Percentiles rank a stretch among this genome's conserved stretches.
phyloP scores from a whole-genome alignment of 1,140 invertebrate species.

The Conus ventricosus region DNA sequence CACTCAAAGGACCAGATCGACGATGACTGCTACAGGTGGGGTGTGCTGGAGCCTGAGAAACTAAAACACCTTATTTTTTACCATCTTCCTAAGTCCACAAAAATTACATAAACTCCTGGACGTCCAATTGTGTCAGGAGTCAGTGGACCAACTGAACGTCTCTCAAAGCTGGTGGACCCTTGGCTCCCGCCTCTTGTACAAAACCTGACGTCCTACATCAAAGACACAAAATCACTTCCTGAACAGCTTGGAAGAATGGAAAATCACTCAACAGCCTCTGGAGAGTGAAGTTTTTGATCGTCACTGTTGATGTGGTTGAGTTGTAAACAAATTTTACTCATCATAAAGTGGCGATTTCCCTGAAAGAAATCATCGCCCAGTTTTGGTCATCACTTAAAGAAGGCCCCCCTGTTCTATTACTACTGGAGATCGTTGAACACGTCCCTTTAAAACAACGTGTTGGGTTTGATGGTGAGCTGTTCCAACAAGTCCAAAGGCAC shows the following conservation, averaged over 20 bases:
- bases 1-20: background rate
- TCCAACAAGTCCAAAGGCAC: background rate
- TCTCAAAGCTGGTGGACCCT: background rate
- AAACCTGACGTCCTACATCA: no score
- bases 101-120: background rate
- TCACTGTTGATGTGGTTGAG: background rate
- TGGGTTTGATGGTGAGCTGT: background rate
- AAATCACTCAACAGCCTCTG: background rate
- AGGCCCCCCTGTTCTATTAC: background rate
- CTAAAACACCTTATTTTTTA: background rate
- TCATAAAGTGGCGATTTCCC: background rate
- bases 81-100: background rate
- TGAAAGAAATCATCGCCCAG: background rate
- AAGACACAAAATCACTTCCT: background rate
- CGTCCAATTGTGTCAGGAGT: slow-evolving; percentile 1
- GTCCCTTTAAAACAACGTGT: background rate
- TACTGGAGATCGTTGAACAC: background rate
- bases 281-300: background rate
- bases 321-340: background rate
- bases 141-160: background rate
- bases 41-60: background rate
- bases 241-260: background rate
- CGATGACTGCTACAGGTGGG: background rate
- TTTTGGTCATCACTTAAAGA: background rate
- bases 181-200: background rate